Percentiles rank a stretch among this genome's conserved stretches.
Evolutionary conservation across 92 coral and sea anemone species (phyloP).

Genomic region (Galaxea fascicularis): DNA sequence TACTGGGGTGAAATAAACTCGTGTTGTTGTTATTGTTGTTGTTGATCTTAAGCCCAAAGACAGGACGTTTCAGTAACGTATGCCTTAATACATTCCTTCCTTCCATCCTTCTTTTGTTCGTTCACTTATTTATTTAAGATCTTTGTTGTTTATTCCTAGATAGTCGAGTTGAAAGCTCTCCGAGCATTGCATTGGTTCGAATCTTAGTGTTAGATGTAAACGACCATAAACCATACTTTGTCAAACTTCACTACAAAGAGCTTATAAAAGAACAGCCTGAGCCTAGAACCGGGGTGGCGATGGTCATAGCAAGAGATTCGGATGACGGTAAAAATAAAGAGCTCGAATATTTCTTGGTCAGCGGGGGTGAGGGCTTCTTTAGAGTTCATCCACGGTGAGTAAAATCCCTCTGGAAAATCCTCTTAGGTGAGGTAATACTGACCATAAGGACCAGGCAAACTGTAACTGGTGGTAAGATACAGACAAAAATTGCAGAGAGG

Average conservation of each 20-base stretch:
- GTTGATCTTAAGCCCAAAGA: background rate
- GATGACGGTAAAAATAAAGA: constrained; percentile 70
- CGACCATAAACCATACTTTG: constrained; percentile 76
- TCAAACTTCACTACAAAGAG: constrained; percentile 40
- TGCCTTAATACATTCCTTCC: no score
- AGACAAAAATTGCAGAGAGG: no score
- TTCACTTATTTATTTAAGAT: background rate
- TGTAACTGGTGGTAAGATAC: no score
- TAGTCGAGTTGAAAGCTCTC: constrained; percentile 31
- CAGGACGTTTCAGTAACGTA: no score
- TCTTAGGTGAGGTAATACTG: background rate
- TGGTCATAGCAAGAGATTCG: constrained; percentile 63
- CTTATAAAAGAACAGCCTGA: constrained; percentile 46
- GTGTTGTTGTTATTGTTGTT: background rate
- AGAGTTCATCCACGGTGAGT: constrained; percentile 67
- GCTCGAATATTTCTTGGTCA: constrained; percentile 61
- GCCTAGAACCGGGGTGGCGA: constrained; percentile 48
- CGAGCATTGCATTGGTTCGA: constrained; percentile 70
- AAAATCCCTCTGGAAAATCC: background rate
- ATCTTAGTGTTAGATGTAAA: constrained; percentile 75
- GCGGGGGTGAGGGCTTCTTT: constrained; percentile 63
- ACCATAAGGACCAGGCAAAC: background rate
- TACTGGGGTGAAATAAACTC: no score
- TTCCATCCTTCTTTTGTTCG: no score
- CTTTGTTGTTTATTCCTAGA: constrained; percentile 20